These are phyloP conservation scores for Podarcis cretensis DNA, from an alignment of 2,113 vertebrate species.

Conservation along the genomic window DNA sequence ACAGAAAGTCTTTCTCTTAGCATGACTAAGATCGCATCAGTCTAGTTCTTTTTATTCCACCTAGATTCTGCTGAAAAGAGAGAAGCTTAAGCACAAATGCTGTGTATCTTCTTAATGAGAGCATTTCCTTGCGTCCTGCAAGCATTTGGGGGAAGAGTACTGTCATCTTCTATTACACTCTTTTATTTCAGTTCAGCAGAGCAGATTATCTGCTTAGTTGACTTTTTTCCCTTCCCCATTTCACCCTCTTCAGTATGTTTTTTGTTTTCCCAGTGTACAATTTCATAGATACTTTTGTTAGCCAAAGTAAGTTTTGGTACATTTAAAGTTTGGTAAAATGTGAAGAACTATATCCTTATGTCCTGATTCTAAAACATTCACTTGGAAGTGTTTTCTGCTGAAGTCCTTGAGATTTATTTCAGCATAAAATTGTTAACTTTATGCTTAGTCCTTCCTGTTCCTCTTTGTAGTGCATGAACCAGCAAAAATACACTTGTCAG, in stretches of 20 bases:
- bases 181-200: not conserved
- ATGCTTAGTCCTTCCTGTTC: not conserved
- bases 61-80: constrained; percentile 19
- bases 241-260: not conserved
- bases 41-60: not conserved
- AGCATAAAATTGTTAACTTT: not conserved
- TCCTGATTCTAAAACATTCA: not conserved
- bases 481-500: not conserved
- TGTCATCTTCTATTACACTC: not conserved
- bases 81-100: constrained; percentile 15
- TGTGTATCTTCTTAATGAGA: constrained; percentile 11
- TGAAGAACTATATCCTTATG: not conserved
- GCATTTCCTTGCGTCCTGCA: not conserved
- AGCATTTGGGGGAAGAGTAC: not conserved
- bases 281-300: not conserved
- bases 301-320: not conserved
- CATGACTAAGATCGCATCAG: not conserved
- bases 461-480: not conserved
- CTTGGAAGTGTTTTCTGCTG: not conserved
- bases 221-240: not conserved
- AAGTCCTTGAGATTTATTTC: not conserved
- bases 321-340: not conserved
- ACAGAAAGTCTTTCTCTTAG: not conserved
- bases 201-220: constrained; percentile 11
- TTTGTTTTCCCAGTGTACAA: not conserved